Evolutionary conservation across 2,888 invertebrate genomes (phyloP), one percentile per base, ranked within the genome.

Genomic region (Aleiodes leptofemur): DNA sequence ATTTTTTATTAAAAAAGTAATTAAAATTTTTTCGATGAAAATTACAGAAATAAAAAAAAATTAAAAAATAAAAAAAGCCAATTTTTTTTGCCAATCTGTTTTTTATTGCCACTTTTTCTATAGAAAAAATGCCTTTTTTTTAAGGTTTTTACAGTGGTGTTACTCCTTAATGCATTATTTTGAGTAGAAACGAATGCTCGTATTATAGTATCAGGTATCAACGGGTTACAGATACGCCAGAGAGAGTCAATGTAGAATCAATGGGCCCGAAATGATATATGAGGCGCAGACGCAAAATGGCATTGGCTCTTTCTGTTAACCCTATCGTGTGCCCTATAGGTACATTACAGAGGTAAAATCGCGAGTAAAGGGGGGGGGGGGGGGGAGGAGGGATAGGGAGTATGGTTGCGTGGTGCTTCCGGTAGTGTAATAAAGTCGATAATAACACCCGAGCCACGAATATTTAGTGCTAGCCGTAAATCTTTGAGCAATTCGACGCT

Each of bases 391-490:
- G 72, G 70, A 68, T 50, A 56, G 56, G 43, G 57, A 73, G 50
- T 59, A 77, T 78, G 79, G 77, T 72, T 80, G 79, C 81, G 79
- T 78, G 76, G 80, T 76, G 78, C 83, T 83, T 83, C 85, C 83
- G 82, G 82, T 81, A 80, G 81, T 81, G 84, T 84, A 85, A 85
- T 86, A 86, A 86, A 86, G 83, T 83, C 84, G 85, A 87, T 87
- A 87, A 86, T 87, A 86, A 87, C 84, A 83, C 84, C 64, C 82
- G 81, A 84, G 83, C 81, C 82, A 81, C 72, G 84, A 84, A 87
- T 87, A 87, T 87, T 87, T 87, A 87, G 86, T 86, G 83, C 82
- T 83, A 81, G 84, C 80, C 86, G 85, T 87, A 87, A 87, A 87
- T 87, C 87, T 86, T 80, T 76, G 64, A 16, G 83, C 83, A 85